phyloP scores from a whole-genome alignment of 53 echinoderm and acorn worm genomes.

The Luidia sarsii region DNA sequence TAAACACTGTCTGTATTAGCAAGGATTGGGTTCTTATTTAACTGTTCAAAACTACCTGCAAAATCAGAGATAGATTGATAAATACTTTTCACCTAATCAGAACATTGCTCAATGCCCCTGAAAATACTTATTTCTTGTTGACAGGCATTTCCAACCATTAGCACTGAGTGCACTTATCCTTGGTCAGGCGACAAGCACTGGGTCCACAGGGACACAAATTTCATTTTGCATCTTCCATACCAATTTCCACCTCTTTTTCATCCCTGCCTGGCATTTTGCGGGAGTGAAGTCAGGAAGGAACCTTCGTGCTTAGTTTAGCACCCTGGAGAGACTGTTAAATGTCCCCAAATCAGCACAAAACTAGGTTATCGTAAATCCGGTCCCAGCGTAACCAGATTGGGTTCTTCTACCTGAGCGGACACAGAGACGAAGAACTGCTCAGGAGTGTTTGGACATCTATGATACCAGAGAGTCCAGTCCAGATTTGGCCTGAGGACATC shows the following conservation, averaged over 20 bases:
- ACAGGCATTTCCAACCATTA: constrained; percentile 10
- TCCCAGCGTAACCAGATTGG: constrained; percentile 52
- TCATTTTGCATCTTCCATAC: constrained; percentile 41
- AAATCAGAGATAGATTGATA: background rate
- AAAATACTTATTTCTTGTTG: background rate
- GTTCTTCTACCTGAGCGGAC: constrained; percentile 56
- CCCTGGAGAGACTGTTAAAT: constrained; percentile 51
- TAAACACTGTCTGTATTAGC: no score
- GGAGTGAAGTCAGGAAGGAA: background rate
- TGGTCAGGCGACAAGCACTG: constrained; percentile 12
- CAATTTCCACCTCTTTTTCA: constrained; percentile 26
- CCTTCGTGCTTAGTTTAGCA: constrained; percentile 53
- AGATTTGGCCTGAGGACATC: constrained; percentile 18
- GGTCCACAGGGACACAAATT: constrained; percentile 39
- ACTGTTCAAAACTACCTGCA: no score
- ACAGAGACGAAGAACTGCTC: constrained; percentile 17
- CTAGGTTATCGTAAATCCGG: constrained; percentile 57
- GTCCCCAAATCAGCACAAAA: constrained; percentile 16
- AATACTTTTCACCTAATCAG: background rate
- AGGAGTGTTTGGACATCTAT: constrained; percentile 47
- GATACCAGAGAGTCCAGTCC: constrained; percentile 15
- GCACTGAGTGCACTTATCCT: constrained; percentile 47
- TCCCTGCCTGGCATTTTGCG: background rate
- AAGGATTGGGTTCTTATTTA: no score
- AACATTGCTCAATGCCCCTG: constrained; percentile 23